Evolutionary conservation across 1,140 invertebrate species (phyloP), one percentile per base, ranked within the genome.

Genomic region (Scaptomyza graminum): DNA sequence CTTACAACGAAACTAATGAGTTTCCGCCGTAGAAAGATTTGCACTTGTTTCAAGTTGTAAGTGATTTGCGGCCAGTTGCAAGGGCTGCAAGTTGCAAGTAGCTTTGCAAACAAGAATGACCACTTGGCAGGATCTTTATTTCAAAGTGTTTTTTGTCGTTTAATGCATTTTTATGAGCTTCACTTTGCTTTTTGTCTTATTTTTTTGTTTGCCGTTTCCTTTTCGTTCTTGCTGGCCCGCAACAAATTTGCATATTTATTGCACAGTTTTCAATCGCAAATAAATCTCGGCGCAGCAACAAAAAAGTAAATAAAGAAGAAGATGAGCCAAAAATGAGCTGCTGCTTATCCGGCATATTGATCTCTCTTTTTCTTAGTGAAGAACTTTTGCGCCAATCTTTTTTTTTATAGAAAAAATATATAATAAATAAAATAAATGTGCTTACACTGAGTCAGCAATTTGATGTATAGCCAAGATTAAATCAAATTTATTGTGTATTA

Each of bases 181-280:
- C 37, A 46, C 50, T 47, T 37, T 56, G 7, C 55, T 43, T 61
- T 61, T 56, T 50, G 12, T 11, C 37, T 63, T 63, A 66, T 59
- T 78, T 49, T 75, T 77, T 80, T 34, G 76, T 60, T 25, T 41
- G 1, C n/a, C 18, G 25, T 39, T 7, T 71, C 62, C 39, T 34
- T 60, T n/a, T n/a, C n/a, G n/a, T n/a, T 37, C 25, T 34, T 59
- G 25, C 34, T 18, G 68, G 51, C n/a, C n/a, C n/a, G n/a, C 41
- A 67, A 54, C 39, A 72, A 89, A 88, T 88, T 88, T 88, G 79
- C 83, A 88, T 88, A 88, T 88, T 88, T 88, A 89, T 88, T 78
- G 83, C 79, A 78, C 68, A 80, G 74, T 70, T 78, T 77, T 54
- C 66, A 51, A 62, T 34, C 2, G 68, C 51, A 74, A 79, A 89